Conservation (phyloP, 2,113 vertebrate genomes). For the Macaca nemestrina region DNA sequence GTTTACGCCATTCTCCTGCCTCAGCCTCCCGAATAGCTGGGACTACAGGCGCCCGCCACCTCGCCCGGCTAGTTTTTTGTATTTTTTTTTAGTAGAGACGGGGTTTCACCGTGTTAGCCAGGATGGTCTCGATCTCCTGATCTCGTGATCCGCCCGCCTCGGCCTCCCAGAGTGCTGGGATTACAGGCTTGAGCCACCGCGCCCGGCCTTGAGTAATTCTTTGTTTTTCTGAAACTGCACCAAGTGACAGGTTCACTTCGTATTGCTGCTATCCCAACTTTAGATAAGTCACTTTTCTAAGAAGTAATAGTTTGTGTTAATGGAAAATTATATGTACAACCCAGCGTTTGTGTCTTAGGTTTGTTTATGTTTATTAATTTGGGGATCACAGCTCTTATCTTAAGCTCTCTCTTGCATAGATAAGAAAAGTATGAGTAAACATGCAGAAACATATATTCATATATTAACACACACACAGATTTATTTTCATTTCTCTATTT, state of each 20-base stretch:
- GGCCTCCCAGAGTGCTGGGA: too few relatives aligned
- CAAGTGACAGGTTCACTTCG: not conserved
- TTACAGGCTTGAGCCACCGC: too few relatives aligned
- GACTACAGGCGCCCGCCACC: too few relatives aligned
- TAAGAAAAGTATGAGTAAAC: not conserved
- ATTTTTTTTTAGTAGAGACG: too few relatives aligned
- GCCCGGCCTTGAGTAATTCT: not conserved
- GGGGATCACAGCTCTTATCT: not conserved
- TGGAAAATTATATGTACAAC: not conserved
- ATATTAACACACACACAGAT: not conserved
- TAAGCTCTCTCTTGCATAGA: not conserved
- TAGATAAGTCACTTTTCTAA: not conserved
- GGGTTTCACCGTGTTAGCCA: too few relatives aligned
- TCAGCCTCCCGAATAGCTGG: too few relatives aligned
- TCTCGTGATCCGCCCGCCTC: too few relatives aligned
- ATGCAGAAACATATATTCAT: not conserved
- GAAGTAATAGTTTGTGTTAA: not conserved
- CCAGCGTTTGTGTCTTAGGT: not conserved
- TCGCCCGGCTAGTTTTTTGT: too few relatives aligned
- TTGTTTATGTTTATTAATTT: not conserved
- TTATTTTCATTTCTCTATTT: not conserved
- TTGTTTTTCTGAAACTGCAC: not conserved
- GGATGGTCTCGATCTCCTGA: too few relatives aligned
- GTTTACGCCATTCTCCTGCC: too few relatives aligned
- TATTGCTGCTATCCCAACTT: not conserved